Evolutionary conservation across 1,140 invertebrate genomes (phyloP).

Genomic region (Penaeus indicus): DNA sequence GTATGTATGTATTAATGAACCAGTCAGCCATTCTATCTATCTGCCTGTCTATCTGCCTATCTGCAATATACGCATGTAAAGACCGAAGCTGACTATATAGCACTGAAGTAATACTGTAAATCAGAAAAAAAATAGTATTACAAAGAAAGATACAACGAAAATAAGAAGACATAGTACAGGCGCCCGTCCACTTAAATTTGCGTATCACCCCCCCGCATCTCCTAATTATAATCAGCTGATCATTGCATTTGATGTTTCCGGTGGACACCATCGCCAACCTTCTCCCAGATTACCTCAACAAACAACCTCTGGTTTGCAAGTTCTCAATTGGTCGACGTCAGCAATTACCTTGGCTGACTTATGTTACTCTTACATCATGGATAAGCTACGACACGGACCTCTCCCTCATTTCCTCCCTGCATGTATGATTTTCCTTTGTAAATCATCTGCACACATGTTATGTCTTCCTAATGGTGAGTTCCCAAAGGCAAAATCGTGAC

Average conservation of each 20-base stretch:
- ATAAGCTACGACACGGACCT: slow-evolving; percentile 4
- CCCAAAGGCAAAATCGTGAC: slow-evolving; percentile 37
- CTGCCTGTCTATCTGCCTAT: too few species aligned
- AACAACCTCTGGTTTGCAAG: slow-evolving; percentile 49
- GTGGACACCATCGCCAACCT: slow-evolving; percentile 43
- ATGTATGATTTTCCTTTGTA: slow-evolving; percentile 47
- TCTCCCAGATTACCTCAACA: slow-evolving; percentile 43
- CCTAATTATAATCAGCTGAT: slow-evolving; percentile 34
- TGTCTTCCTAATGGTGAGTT: slow-evolving; percentile 43
- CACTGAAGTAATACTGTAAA: too few species aligned
- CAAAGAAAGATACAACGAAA: too few species aligned
- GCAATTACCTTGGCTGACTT: slow-evolving; percentile 46
- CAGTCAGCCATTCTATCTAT: too few species aligned
- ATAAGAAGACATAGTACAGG: too few species aligned
- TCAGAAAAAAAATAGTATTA: too few species aligned
- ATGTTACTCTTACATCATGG: slow-evolving; percentile 29
- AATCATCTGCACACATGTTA: slow-evolving; percentile 51
- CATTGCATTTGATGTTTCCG: slow-evolving; percentile 44
- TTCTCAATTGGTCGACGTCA: slow-evolving; percentile 35
- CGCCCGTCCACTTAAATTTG: background rate
- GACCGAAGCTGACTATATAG: too few species aligned
- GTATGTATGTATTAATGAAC: too few species aligned
- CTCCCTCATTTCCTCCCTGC: slow-evolving; percentile 41
- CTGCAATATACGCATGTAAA: too few species aligned
- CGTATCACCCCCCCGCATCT: too few species aligned